phyloP scores from a whole-genome alignment of 1,140 invertebrate genomes.

The Drosophila lacertosa region DNA sequence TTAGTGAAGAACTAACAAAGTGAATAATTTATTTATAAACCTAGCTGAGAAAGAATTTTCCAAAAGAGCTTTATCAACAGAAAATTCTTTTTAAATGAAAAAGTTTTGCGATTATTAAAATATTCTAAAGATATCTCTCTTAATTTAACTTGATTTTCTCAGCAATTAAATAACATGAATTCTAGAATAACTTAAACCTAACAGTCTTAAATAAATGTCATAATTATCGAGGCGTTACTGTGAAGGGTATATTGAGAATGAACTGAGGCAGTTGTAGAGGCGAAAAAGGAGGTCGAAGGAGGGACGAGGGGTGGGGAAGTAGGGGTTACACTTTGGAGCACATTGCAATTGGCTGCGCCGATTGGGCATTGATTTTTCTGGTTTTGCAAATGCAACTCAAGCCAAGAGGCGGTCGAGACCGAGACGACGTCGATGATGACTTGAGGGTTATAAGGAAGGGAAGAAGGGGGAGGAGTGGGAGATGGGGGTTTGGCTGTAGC shows the following conservation, averaged over 20 bases:
- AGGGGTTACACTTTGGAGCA: conserved; percentile 62
- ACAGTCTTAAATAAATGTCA: background rate
- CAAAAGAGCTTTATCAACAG: too few species aligned
- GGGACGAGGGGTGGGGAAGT: conserved; percentile 3
- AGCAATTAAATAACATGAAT: background rate
- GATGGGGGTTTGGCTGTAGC: background rate
- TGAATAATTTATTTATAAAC: too few species aligned
- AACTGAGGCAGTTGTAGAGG: conserved; percentile 20
- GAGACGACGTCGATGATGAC: conserved; percentile 55
- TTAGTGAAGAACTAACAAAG: too few species aligned
- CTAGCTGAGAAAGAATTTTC: too few species aligned
- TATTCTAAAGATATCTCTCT: too few species aligned
- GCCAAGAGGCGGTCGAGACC: conserved; percentile 51
- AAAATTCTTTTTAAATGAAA: too few species aligned
- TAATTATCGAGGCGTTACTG: background rate
- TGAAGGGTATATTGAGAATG: conserved; percentile 27
- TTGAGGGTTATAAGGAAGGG: conserved; percentile 45
- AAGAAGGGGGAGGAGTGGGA: background rate
- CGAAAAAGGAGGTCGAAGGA: background rate
- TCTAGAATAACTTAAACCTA: too few species aligned
- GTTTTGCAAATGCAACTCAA: conserved; percentile 76
- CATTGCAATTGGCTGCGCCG: conserved; percentile 68
- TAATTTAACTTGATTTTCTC: too few species aligned
- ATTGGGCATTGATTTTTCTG: conserved; percentile 72
- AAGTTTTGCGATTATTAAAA: too few species aligned